Percentiles rank a stretch among this genome's conserved stretches.
phyloP scores from a whole-genome alignment of 2,797 vertebrate species.

The Lepidocolaptes lacrymiger region DNA sequence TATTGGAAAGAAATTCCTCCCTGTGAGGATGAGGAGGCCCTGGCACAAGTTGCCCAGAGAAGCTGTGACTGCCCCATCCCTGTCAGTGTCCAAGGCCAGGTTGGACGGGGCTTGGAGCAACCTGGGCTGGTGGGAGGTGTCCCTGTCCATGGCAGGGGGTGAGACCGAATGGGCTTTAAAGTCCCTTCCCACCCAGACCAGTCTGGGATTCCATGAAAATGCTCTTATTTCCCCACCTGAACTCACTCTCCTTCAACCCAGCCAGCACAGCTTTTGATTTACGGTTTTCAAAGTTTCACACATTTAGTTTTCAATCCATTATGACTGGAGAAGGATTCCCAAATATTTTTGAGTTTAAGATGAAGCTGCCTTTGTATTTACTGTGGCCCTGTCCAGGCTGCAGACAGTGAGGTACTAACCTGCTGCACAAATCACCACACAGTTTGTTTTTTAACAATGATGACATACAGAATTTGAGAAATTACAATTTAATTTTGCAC shows the following conservation, averaged over 20 bases:
- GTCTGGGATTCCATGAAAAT: rapidly evolving
- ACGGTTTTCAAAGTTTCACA: neutral
- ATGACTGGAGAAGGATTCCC: neutral
- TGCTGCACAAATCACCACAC: rapidly evolving
- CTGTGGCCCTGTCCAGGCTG: neutral
- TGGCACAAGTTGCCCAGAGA: neutral
- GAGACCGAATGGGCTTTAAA: rapidly evolving
- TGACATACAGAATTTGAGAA: neutral
- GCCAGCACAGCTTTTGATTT: neutral
- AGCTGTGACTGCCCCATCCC: neutral
- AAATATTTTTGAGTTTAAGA: neutral
- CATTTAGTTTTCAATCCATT: neutral
- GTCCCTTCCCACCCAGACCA: neutral
- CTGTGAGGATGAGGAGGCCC: neutral
- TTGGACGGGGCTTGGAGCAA: neutral
- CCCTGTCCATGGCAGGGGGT: neutral
- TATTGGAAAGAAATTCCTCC: neutral
- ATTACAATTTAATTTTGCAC: neutral
- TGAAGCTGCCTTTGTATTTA: neutral
- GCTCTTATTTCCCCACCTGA: neutral
- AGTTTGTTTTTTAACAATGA: neutral
- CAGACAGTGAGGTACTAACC: neutral
- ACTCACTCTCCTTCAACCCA: neutral
- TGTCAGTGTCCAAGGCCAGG: neutral
- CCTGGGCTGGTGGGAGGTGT: neutral